These are phyloP conservation scores for Motacilla tschutschensis DNA, from an alignment of 2,113 vertebrate genomes.

Conservation along the genomic window DNA sequence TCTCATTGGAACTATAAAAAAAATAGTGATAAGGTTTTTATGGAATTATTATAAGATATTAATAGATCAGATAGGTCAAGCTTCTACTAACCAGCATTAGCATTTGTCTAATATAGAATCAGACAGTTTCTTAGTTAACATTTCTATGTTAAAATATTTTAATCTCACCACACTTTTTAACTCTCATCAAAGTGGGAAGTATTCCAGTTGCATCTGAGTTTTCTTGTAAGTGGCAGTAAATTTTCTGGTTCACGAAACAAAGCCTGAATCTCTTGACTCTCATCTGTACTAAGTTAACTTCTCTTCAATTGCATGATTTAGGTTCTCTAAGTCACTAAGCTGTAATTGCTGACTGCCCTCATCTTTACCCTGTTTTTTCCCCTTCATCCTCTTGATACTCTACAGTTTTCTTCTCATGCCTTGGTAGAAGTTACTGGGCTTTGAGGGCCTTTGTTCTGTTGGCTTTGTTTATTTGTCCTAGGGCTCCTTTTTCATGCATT, in stretches of 20 bases:
- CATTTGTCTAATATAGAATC: not conserved
- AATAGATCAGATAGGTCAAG: not conserved
- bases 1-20: not conserved
- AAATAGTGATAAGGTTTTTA: not conserved
- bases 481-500: slow-evolving; percentile 2
- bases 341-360: not conserved
- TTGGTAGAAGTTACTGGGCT: not conserved
- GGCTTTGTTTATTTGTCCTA: slow-evolving; percentile 45
- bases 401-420: not conserved
- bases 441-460: slow-evolving; percentile 20
- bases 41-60: not conserved
- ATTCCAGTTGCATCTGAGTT: not conserved
- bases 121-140: not conserved
- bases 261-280: not conserved
- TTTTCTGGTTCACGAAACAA: not conserved
- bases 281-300: not conserved
- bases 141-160: not conserved
- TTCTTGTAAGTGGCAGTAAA: not conserved
- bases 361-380: not conserved
- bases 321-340: not conserved
- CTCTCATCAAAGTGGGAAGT: not conserved
- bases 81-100: not conserved
- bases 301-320: not conserved
- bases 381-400: not conserved
- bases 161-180: not conserved